Evolutionary conservation across 1,140 invertebrate species (phyloP), one percentile per base, ranked within the genome.

Genomic region (Bombus sylvicola): DNA sequence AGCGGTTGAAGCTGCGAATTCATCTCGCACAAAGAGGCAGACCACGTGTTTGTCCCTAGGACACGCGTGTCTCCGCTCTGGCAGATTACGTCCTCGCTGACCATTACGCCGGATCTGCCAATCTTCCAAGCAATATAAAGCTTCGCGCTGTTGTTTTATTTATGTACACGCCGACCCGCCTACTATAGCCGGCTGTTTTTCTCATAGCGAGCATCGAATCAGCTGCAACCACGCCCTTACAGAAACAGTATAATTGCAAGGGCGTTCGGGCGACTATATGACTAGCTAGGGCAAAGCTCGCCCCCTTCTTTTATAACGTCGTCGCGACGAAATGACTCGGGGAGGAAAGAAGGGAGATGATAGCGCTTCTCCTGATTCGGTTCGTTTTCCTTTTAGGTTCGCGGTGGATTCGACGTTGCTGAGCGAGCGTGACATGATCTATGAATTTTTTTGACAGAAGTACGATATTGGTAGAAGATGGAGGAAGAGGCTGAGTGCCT

Each of bases 191-290:
- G 10, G 57, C 31, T 37, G 22, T 39, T 68, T 64, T 62, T 69
- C 59, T 68, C 53, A 59, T 57, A 59, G 66, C 34, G 57, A 57
- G 53, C 66, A 39, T 86, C 78, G 91, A 91, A 92, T 92, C 92
- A 92, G 90, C 88, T 81, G 78, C 85, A 88, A 89, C 93, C 93
- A 94, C 94, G 93, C 94, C 93, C 93, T 93, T 93, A 94, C 93
- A 93, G 94, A 94, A 94, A 94, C 93, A 93, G 91, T 89, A 85
- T 94, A 94, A 94, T 94, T 94, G 93, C 91, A 91, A 89, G 93
- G 93, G 93, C 91, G 92, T 93, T 91, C 81, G 88, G 73, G 91
- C 91, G 86, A 88, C 88, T 84, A 81, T 74, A 87, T 74, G 73
- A 81, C 64, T 71, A 31, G 37, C 28, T 8, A 77, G 59, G 80